Percentiles rank a stretch among this genome's conserved stretches.
Conservation (phyloP, 2,113 vertebrate genomes). For the Zosterops pallidus region DNA sequence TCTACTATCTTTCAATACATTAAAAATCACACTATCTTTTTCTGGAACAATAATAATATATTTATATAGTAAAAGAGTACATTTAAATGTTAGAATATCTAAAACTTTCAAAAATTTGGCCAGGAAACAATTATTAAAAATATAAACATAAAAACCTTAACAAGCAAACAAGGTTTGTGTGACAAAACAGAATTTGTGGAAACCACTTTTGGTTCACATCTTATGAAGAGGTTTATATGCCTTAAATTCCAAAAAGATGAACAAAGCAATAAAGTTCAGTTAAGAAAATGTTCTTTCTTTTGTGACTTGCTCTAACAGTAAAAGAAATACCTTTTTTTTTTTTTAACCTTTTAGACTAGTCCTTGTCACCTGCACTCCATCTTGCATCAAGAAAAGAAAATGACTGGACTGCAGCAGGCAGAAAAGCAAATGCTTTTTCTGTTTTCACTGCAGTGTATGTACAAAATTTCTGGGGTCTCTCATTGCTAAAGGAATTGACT, state of each 20-base stretch:
- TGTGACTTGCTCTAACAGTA: neutral
- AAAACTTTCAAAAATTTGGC: neutral
- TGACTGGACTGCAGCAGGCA: neutral
- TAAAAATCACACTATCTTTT: neutral
- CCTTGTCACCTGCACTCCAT: neutral
- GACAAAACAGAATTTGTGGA: neutral
- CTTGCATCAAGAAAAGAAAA: neutral
- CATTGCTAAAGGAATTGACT: neutral
- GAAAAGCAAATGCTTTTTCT: neutral
- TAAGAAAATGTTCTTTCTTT: neutral
- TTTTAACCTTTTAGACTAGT: neutral
- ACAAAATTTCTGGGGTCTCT: neutral
- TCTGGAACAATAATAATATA: neutral
- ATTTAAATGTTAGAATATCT: neutral
- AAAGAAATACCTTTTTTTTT: neutral
- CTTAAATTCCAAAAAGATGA: neutral
- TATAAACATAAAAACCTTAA: neutral
- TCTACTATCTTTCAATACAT: neutral
- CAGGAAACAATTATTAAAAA: neutral
- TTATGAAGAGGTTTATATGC: neutral
- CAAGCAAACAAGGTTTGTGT: neutral
- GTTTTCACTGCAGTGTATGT: neutral
- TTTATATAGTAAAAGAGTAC: accelerated
- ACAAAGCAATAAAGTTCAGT: neutral
- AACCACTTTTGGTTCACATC: neutral